A percentile compares a stretch with the other conserved stretches of the same genome.
These are phyloP conservation scores for Tringa solitaria DNA, from an alignment of 2,113 vertebrate genomes.

Conservation along the genomic window DNA sequence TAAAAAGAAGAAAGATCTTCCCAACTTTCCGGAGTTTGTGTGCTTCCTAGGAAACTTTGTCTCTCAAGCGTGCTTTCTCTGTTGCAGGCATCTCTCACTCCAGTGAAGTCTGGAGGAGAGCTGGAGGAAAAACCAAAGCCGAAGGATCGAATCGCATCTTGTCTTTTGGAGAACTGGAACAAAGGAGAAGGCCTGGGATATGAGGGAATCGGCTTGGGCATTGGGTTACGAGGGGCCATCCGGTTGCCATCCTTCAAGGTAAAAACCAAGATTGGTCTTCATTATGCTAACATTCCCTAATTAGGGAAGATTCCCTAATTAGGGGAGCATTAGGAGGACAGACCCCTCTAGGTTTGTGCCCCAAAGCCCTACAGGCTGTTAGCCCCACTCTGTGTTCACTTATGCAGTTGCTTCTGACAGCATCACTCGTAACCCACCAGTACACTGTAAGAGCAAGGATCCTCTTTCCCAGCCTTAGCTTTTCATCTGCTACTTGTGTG, in stretches of 20 bases:
- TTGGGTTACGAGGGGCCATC: conserved; percentile 91
- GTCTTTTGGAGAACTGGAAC: conserved; percentile 94
- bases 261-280: neutral
- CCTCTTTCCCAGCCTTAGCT: neutral
- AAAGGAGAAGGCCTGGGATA: conserved; percentile 94
- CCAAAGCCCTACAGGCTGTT: neutral
- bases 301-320: too few species aligned
- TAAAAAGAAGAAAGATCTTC: neutral
- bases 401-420: neutral
- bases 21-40: neutral
- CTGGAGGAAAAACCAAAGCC: conserved; percentile 91
- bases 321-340: neutral
- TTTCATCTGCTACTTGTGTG: neutral
- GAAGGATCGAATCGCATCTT: conserved; percentile 88
- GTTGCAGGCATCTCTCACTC: conserved; percentile 86
- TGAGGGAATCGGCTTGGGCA: conserved; percentile 91
- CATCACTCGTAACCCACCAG: neutral
- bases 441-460: neutral
- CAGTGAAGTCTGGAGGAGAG: conserved; percentile 90
- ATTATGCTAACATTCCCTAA: neutral
- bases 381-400: neutral
- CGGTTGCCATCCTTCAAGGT: conserved; percentile 97
- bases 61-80: neutral
- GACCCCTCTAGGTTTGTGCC: neutral
- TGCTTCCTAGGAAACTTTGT: neutral